Conservation (phyloP, 2,888 invertebrate genomes). For the Agrenia bidenticulata region DNA sequence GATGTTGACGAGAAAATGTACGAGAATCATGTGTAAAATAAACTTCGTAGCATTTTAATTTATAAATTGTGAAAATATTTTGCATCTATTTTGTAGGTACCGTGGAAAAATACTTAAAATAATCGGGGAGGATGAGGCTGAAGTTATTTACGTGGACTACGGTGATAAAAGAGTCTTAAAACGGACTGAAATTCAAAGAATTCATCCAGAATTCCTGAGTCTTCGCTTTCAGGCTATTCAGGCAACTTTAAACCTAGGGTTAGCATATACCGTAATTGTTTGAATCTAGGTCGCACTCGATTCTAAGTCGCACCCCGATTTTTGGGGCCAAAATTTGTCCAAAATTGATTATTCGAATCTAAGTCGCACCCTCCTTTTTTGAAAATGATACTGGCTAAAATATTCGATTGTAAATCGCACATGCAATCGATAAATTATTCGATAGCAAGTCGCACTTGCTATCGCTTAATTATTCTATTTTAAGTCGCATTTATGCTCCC, state of each 20-base stretch:
- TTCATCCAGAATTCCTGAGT: conserved; percentile 72
- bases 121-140: conserved; percentile 64
- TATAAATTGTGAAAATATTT: conserved; percentile 10
- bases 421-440: too few relatives aligned
- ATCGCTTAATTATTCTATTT: too few relatives aligned
- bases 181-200: conserved; percentile 68
- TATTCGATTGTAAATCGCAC: too few relatives aligned
- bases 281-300: too few relatives aligned
- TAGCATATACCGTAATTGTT: conserved; percentile 16
- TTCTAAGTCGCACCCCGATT: too few relatives aligned
- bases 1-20: conserved; percentile 68
- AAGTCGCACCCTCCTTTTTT: too few relatives aligned
- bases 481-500: too few relatives aligned
- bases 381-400: too few relatives aligned
- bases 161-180: conserved; percentile 75
- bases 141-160: conserved; percentile 82
- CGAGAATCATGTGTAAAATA: conserved; percentile 10
- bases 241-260: conserved; percentile 50
- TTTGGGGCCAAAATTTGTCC: not conserved
- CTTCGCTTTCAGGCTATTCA: conserved; percentile 83
- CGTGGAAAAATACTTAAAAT: conserved; percentile 69
- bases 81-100: conserved; percentile 65
- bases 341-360: too few relatives aligned
- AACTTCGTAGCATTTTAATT: too few relatives aligned
- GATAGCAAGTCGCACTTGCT: too few relatives aligned